These are phyloP conservation scores for Drosophila simulans DNA, from an alignment of 1,140 invertebrate genomes.

Conservation along the genomic window DNA sequence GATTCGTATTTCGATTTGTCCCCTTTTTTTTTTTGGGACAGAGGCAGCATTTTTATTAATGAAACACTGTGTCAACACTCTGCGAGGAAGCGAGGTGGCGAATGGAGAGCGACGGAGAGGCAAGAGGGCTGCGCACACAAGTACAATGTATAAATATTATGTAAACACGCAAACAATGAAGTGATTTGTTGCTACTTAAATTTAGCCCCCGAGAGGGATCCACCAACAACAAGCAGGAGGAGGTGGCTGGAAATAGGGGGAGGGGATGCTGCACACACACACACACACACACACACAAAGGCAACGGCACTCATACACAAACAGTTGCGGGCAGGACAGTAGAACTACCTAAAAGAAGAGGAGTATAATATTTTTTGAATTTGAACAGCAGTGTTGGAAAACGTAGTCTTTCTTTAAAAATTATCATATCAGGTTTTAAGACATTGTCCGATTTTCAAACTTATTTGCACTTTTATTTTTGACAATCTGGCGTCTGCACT, in stretches of 20 bases:
- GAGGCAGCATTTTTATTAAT: slow-evolving; percentile 70
- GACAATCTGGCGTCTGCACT: not conserved
- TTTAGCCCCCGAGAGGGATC: slow-evolving; percentile 66
- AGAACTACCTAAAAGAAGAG: not conserved
- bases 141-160: slow-evolving; percentile 81
- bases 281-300: slow-evolving; percentile 10
- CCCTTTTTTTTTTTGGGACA: slow-evolving; percentile 35
- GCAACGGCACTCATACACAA: not conserved
- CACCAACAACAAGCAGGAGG: slow-evolving; percentile 27
- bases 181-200: slow-evolving; percentile 83
- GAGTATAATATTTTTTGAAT: not conserved
- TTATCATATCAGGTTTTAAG: too few species aligned
- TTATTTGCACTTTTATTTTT: too few species aligned
- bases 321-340: slow-evolving; percentile 9
- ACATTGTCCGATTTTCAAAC: too few species aligned
- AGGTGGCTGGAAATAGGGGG: not conserved
- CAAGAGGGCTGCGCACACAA: slow-evolving; percentile 14
- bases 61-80: slow-evolving; percentile 60
- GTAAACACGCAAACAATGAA: slow-evolving; percentile 82
- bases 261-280: slow-evolving; percentile 38
- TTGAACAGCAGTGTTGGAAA: too few species aligned
- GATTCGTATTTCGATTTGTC: slow-evolving; percentile 38
- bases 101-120: not conserved
- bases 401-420: too few species aligned
- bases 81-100: not conserved